Evolutionary conservation across 2,113 vertebrate genomes (phyloP), one percentile per base, ranked within the genome.

Genomic region (Rhineura floridana): DNA sequence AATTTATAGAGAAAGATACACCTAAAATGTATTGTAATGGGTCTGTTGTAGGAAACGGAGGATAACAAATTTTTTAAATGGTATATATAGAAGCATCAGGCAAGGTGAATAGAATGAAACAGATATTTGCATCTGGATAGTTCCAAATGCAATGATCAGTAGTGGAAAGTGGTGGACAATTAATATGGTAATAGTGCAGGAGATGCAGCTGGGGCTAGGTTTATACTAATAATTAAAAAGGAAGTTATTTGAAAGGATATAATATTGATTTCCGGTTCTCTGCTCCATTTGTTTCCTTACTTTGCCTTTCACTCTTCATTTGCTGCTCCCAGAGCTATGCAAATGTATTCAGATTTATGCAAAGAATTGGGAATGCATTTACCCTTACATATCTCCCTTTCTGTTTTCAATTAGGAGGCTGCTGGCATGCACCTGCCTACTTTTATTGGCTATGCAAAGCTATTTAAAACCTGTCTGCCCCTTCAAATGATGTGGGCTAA

Each of bases 381-480:
- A 86, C 15, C n/a, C 59, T 87, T 89, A 9, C 44, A 65, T 8
- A 83, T 0, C 63, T 81, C 28, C 65, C 78, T 89, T 75, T 65
- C 89, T 82, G 86, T 67, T 75, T n/a, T 86, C 42, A 89, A 94
- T 92, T 94, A 89, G 84, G 84, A 90, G 50, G 39, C 12, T 75
- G 91, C 65, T 81, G 94, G 65, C 93, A 91, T 88, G 92, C 83
- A 92, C 87, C 77, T 89, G 67, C 83, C 30, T 91, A 85, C 92
- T 90, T 94, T 91, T 89, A 91, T 28, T 82, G 93, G 94, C 89
- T 93, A 91, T 84, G 87, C 81, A 93, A 52, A 90, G 83, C 63
- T 95, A 50, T 87, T 89, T 95, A 92, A 95, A 96, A 95, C 91
- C 88, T 23, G 25, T 93, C 91, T 95, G 96, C 92, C 93, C 90